Conservation (phyloP, 1,140 invertebrate genomes). For the Zophobas atratus region DNA sequence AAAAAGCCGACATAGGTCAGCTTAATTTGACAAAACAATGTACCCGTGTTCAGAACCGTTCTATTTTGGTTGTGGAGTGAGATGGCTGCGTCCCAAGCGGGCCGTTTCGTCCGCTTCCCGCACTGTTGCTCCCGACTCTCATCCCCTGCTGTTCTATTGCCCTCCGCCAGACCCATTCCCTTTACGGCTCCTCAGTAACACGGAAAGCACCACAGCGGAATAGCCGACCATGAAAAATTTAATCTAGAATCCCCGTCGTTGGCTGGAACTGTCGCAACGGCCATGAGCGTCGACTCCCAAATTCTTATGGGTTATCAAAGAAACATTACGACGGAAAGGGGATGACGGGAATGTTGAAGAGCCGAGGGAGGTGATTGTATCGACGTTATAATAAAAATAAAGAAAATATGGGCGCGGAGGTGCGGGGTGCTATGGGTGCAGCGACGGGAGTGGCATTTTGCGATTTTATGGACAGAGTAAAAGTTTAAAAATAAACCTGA, state of each 20-base stretch:
- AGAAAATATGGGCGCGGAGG: too few species aligned
- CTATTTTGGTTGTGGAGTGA: constrained; percentile 50
- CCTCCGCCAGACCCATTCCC: constrained; percentile 42
- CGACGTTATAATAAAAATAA: not conserved
- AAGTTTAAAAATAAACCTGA: too few species aligned
- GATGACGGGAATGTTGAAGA: constrained; percentile 1
- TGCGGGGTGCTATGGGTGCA: too few species aligned
- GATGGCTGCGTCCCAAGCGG: constrained; percentile 53
- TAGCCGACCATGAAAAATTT: constrained; percentile 62
- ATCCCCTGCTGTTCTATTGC: constrained; percentile 34
- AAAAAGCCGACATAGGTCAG: constrained; percentile 45
- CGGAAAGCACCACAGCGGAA: constrained; percentile 48
- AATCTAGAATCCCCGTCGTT: constrained; percentile 60
- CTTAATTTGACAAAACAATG: constrained; percentile 55
- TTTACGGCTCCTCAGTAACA: constrained; percentile 43
- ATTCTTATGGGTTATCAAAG: constrained; percentile 43
- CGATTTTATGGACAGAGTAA: too few species aligned
- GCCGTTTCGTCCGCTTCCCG: constrained; percentile 54
- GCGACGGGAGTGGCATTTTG: too few species aligned
- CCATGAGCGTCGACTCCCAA: constrained; percentile 34
- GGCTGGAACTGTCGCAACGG: constrained; percentile 60
- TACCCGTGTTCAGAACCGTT: constrained; percentile 42
- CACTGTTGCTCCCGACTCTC: constrained; percentile 56
- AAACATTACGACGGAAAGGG: constrained; percentile 19
- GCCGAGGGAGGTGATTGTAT: not conserved